A percentile compares a stretch with the other conserved stretches of the same genome.
Conservation (phyloP, 2,888 invertebrate genomes). For the Pristionchus fissidentatus region DNA sequence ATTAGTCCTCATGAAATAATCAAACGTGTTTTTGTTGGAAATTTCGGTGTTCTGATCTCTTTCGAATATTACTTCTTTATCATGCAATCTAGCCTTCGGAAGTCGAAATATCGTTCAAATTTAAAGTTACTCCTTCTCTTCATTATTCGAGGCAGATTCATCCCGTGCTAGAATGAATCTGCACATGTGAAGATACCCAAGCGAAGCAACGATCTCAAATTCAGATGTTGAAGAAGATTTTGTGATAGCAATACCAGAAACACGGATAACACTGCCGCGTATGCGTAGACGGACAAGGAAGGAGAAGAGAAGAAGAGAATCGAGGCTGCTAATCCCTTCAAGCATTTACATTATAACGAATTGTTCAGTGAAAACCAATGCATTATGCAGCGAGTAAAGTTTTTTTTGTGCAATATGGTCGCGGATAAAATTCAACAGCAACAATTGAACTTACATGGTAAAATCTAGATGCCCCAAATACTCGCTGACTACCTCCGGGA, state of each 20-base stretch:
- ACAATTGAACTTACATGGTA: neutral
- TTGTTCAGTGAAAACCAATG: no score
- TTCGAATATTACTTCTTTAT: no score
- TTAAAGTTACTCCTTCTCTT: no score
- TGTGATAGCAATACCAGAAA: neutral
- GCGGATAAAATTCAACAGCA: no score
- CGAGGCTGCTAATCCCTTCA: slow-evolving; percentile 15
- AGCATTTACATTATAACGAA: neutral
- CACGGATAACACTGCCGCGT: neutral
- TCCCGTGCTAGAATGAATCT: neutral
- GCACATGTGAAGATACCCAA: neutral
- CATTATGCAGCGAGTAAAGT: no score
- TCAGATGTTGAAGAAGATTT: neutral
- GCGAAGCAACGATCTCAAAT: neutral
- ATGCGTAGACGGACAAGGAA: slow-evolving; percentile 12
- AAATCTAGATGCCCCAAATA: slow-evolving; percentile 25
- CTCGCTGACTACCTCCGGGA: neutral
- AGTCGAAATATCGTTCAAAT: no score
- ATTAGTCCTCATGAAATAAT: no score
- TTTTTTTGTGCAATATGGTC: no score
- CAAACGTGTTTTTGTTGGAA: no score
- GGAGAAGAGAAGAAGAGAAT: slow-evolving; percentile 35
- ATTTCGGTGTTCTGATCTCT: no score
- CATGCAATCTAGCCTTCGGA: no score
- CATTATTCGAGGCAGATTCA: no score